Percentiles rank a stretch among this genome's conserved stretches.
phyloP scores from a whole-genome alignment of 2,888 invertebrate species.

The Harpalus rubripes region DNA sequence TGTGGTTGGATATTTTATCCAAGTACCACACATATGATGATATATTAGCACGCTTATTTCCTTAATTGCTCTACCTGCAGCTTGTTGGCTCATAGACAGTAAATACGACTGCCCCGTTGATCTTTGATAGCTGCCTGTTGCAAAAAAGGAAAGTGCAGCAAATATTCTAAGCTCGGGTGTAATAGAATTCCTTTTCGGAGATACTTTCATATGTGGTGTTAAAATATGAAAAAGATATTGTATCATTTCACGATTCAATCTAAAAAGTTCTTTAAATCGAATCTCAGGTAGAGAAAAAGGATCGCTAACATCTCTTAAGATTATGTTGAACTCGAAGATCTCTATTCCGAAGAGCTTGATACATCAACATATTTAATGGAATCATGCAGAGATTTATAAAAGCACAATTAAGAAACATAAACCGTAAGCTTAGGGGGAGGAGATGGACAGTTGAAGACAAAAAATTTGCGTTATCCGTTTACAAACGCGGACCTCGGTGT shows the following conservation, averaged over 20 bases:
- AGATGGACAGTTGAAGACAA: neutral
- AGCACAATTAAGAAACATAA: slow-evolving; percentile 9
- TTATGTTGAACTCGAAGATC: no score
- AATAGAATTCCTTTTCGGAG: slow-evolving; percentile 11
- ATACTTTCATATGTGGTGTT: slow-evolving; percentile 8
- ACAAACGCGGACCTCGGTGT: no score
- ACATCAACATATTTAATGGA: no score
- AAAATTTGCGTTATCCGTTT: slow-evolving; percentile 8
- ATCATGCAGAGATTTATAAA: slow-evolving; percentile 4
- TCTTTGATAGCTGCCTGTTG: slow-evolving; percentile 12
- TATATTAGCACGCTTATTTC: no score
- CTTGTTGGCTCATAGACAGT: slow-evolving; percentile 62
- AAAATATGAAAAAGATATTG: no score
- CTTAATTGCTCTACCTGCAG: slow-evolving; percentile 61
- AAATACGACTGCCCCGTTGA: slow-evolving; percentile 2
- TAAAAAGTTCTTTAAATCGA: no score
- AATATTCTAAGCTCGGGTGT: slow-evolving; percentile 28
- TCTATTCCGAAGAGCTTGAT: no score
- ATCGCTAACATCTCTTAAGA: no score
- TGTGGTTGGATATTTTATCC: no score
- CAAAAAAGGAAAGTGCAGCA: slow-evolving; percentile 12
- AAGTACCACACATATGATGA: no score
- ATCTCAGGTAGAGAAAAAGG: no score
- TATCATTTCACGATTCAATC: no score
- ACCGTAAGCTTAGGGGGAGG: neutral